Conservation (phyloP, 2,113 vertebrate species). For the Brienomyrus brachyistius region DNA sequence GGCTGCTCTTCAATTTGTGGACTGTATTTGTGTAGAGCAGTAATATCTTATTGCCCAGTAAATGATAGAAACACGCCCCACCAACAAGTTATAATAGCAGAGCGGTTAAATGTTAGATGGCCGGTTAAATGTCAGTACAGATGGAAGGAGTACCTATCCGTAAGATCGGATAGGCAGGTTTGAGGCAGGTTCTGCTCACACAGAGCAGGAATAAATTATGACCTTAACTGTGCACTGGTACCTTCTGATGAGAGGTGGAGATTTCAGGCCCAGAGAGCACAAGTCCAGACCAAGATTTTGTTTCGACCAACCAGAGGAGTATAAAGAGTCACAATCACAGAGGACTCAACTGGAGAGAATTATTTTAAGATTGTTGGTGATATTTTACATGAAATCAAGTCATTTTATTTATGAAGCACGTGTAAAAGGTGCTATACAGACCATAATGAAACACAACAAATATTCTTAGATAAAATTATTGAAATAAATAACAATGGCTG, state of each 20-base stretch:
- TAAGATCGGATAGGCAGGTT: not conserved
- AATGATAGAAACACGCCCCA: not conserved
- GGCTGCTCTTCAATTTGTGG: not conserved
- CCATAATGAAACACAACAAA: too few relatives aligned
- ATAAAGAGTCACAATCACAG: too few relatives aligned
- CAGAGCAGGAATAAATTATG: not conserved
- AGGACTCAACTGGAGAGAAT: not conserved
- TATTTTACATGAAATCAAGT: not conserved
- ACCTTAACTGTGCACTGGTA: not conserved
- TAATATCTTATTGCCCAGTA: not conserved
- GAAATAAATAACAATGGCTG: too few relatives aligned
- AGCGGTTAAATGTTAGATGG: not conserved
- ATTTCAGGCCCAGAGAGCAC: too few relatives aligned
- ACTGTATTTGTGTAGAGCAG: not conserved
- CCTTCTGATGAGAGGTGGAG: not conserved
- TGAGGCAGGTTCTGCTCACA: not conserved
- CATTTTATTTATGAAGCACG: too few relatives aligned
- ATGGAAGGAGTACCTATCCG: not conserved
- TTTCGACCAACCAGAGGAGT: too few relatives aligned
- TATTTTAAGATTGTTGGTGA: not conserved
- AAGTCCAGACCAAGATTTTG: too few relatives aligned
- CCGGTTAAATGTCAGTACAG: not conserved
- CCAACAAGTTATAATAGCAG: not conserved
- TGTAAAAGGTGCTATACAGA: too few relatives aligned
- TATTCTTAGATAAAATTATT: too few relatives aligned